These are phyloP conservation scores for Acipenser transmontanus DNA, from an alignment of 2,797 vertebrate genomes.

Conservation along the genomic window DNA sequence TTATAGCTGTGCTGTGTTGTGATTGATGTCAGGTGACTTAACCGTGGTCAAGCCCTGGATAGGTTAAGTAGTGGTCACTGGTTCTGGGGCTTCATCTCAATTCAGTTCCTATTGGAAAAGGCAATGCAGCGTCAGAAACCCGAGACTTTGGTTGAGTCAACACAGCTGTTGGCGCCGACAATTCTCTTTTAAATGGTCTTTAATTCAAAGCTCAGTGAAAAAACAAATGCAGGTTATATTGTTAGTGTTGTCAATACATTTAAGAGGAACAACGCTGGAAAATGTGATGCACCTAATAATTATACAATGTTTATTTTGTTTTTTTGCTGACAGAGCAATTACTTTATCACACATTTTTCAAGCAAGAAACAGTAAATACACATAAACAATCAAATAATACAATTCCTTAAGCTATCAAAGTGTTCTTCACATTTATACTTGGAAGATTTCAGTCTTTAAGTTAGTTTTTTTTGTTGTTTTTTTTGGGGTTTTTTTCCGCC, in stretches of 20 bases:
- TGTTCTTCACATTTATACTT: slow-evolving; percentile 55
- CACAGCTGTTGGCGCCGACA: slow-evolving; percentile 43
- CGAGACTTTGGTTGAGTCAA: slow-evolving; percentile 50
- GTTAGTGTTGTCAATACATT: slow-evolving; percentile 55
- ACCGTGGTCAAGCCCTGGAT: slow-evolving; percentile 44
- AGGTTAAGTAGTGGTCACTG: slow-evolving; percentile 45
- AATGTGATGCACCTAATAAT: slow-evolving; percentile 54
- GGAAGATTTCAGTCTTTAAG: slow-evolving; percentile 64
- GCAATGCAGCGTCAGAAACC: slow-evolving; percentile 37
- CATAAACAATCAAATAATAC: slow-evolving; percentile 44
- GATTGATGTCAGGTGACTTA: slow-evolving; percentile 35
- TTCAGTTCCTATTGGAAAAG: slow-evolving; percentile 29
- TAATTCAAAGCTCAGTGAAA: slow-evolving; percentile 69
- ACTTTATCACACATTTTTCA: slow-evolving; percentile 64
- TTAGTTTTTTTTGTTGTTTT: too few species aligned
- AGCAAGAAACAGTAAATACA: slow-evolving; percentile 68
- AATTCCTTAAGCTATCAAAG: slow-evolving; percentile 62
- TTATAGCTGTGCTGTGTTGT: slow-evolving; percentile 31
- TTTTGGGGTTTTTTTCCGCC: too few species aligned
- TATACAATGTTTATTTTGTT: slow-evolving; percentile 49
- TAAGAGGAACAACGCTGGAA: slow-evolving; percentile 51
- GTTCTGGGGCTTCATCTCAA: slow-evolving; percentile 32
- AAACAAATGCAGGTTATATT: slow-evolving; percentile 58
- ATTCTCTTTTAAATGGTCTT: slow-evolving; percentile 62
- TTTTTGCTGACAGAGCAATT: slow-evolving; percentile 47